phyloP scores from a whole-genome alignment of 2,888 invertebrate species.

The Hyposoter didymator region DNA sequence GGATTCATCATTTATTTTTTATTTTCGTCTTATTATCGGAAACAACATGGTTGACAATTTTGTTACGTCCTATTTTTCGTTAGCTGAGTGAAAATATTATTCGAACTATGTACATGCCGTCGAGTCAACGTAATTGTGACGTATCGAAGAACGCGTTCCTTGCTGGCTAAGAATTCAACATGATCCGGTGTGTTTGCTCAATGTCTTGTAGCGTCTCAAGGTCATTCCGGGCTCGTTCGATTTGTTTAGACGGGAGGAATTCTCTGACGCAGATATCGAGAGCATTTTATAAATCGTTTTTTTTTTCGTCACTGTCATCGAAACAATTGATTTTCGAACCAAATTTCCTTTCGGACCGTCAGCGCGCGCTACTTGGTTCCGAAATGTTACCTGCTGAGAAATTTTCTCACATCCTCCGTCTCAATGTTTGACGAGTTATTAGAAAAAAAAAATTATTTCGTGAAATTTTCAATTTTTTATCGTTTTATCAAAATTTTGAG shows the following conservation, averaged over 20 bases:
- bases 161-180: constrained; percentile 59
- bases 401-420: neutral
- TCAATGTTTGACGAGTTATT: neutral
- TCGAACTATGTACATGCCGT: constrained; percentile 9
- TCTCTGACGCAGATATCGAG: constrained; percentile 23
- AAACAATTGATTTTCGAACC: neutral
- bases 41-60: neutral
- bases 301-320: constrained; percentile 16
- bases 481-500: neutral
- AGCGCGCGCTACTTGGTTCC: neutral
- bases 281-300: constrained; percentile 20
- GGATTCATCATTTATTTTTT: neutral
- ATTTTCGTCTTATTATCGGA: neutral
- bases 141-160: neutral
- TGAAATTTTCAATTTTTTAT: neutral
- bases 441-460: neutral
- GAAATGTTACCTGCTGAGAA: neutral
- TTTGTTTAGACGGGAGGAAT: constrained; percentile 31
- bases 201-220: constrained; percentile 53
- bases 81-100: neutral
- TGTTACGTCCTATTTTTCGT: neutral
- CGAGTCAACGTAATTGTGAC: constrained; percentile 52
- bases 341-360: neutral
- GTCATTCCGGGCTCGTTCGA: constrained; percentile 3
- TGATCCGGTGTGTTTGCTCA: constrained; percentile 36